Conservation (phyloP, 2,888 invertebrate genomes). For the Stenchaetothrips biformis region DNA sequence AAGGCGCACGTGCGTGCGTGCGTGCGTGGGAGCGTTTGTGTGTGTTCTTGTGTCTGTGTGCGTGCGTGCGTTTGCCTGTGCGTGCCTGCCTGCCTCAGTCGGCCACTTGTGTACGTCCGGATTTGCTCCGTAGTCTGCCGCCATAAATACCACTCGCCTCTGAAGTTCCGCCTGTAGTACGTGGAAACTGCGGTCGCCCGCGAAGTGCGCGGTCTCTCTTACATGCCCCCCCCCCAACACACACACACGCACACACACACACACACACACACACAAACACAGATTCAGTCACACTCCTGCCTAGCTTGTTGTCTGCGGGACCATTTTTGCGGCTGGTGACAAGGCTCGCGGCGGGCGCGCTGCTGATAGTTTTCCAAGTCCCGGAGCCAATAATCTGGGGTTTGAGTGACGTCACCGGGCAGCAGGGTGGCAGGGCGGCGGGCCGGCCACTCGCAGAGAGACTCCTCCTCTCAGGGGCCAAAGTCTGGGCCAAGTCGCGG, state of each 20-base stretch:
- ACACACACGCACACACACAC: neutral
- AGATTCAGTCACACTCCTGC: neutral
- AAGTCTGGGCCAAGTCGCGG: neutral
- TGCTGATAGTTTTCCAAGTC: neutral
- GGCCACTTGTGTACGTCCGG: constrained; percentile 6
- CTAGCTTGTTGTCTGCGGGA: neutral
- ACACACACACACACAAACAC: neutral
- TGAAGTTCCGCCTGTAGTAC: neutral
- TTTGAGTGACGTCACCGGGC: no score
- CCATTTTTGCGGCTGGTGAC: neutral
- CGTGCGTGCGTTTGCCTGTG: neutral
- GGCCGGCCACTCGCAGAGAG: no score
- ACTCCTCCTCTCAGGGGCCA: no score
- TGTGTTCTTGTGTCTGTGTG: neutral
- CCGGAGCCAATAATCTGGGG: no score
- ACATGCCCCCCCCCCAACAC: neutral
- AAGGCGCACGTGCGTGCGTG: no score
- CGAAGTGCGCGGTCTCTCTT: no score
- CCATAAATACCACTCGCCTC: constrained; percentile 5
- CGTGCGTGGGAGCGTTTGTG: neutral
- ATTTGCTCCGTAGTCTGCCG: neutral
- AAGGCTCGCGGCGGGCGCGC: neutral
- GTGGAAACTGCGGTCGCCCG: neutral
- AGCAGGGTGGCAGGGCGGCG: no score
- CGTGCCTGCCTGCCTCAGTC: neutral